Conservation (phyloP, 2,113 vertebrate genomes). For the Oxyruncus cristatus region DNA sequence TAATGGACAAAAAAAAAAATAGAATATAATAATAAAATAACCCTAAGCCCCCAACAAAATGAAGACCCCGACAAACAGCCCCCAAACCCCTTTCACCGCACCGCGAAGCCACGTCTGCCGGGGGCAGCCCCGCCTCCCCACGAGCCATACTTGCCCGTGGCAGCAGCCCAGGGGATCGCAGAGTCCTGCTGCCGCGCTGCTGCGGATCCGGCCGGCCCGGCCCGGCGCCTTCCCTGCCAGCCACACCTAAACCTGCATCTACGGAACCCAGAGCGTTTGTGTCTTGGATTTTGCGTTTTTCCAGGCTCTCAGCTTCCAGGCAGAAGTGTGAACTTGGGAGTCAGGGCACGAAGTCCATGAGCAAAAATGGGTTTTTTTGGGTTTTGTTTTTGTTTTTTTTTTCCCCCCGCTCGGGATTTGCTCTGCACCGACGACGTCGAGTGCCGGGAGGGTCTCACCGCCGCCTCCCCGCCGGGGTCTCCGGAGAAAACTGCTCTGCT, state of each 20-base stretch:
- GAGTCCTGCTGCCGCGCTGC: background rate
- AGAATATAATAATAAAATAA: background rate
- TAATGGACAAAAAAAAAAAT: background rate
- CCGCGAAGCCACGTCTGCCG: background rate
- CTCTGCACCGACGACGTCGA: background rate
- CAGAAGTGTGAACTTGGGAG: background rate
- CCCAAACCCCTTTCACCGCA: background rate
- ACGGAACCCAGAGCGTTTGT: background rate
- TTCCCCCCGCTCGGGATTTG: background rate
- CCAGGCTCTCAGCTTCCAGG: background rate
- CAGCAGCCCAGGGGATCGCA: background rate
- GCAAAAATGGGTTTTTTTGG: background rate
- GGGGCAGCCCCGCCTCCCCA: background rate
- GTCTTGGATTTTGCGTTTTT: background rate
- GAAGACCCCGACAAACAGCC: background rate
- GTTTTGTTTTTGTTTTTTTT: background rate
- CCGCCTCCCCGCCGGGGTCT: background rate
- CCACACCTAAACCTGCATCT: background rate
- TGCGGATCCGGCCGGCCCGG: background rate
- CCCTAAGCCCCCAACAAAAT: background rate
- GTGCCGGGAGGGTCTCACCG: background rate
- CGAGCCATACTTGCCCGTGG: background rate
- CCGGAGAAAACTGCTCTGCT: background rate
- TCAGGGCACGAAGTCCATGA: background rate
- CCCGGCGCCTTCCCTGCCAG: background rate